These are phyloP conservation scores for Phrynosoma platyrhinos DNA, from an alignment of 2,113 vertebrate genomes.

Conservation along the genomic window DNA sequence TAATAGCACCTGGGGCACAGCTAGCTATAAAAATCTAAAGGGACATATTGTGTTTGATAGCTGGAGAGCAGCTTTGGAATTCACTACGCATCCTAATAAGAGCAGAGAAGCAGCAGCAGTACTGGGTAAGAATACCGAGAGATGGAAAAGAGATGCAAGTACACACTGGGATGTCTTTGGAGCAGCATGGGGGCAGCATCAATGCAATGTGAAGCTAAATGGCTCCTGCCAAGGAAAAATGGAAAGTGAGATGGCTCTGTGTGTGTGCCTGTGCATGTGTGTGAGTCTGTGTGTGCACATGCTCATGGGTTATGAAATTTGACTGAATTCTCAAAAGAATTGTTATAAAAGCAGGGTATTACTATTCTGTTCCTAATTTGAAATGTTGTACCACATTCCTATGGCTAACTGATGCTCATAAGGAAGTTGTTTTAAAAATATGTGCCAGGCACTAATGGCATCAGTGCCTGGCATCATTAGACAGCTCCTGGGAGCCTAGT, in stretches of 20 bases:
- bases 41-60: conserved; percentile 54
- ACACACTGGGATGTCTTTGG: conserved; percentile 24
- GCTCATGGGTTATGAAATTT: not conserved
- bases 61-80: conserved; percentile 51
- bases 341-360: not conserved
- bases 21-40: conserved; percentile 59
- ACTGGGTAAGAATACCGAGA: conserved; percentile 35
- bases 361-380: not conserved
- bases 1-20: conserved; percentile 49
- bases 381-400: not conserved
- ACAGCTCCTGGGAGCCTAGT: not conserved
- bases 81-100: conserved; percentile 47
- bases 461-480: not conserved
- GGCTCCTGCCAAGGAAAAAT: conserved; percentile 13
- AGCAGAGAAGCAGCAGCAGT: not conserved
- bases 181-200: conserved; percentile 35
- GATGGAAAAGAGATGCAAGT: conserved; percentile 35
- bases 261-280: not conserved
- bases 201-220: conserved; percentile 25
- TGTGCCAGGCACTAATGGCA: not conserved
- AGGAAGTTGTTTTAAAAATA: not conserved
- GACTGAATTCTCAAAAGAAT: not conserved
- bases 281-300: not conserved
- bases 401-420: not conserved
- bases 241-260: not conserved